These are phyloP conservation scores for Odobenus rosmarus DNA, from an alignment of 2,113 vertebrate species.

Conservation along the genomic window DNA sequence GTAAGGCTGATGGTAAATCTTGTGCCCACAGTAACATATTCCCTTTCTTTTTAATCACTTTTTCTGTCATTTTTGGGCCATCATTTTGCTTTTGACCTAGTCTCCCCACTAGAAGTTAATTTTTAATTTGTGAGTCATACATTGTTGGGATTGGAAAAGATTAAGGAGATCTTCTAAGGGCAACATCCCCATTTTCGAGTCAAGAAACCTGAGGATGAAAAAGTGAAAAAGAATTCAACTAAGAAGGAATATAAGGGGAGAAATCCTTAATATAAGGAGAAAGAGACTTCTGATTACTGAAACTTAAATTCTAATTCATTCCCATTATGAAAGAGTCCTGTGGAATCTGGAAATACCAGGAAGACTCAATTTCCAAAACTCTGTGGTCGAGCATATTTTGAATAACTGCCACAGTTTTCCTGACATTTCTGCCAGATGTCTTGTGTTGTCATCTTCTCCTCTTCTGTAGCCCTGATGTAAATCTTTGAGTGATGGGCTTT, in stretches of 20 bases:
- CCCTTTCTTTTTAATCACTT: background rate
- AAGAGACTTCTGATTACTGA: background rate
- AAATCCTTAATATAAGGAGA: background rate
- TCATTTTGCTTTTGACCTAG: background rate
- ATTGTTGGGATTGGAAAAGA: background rate
- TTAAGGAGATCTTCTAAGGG: background rate
- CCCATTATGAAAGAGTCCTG: background rate
- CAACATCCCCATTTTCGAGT: background rate
- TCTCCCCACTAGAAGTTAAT: background rate
- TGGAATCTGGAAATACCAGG: background rate
- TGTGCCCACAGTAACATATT: background rate
- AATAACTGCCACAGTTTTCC: background rate
- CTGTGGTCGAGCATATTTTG: background rate
- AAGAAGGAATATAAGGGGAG: background rate
- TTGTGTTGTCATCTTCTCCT: background rate
- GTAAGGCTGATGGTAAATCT: background rate
- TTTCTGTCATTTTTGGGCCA: background rate
- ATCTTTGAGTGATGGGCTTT: background rate
- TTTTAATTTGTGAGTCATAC: background rate
- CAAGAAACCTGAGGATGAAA: background rate
- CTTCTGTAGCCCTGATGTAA: background rate
- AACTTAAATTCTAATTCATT: background rate
- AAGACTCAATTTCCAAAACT: background rate
- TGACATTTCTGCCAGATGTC: background rate
- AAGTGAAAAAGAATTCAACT: background rate